phyloP scores from a whole-genome alignment of 2,113 vertebrate genomes.

The Amphiprion percula region DNA sequence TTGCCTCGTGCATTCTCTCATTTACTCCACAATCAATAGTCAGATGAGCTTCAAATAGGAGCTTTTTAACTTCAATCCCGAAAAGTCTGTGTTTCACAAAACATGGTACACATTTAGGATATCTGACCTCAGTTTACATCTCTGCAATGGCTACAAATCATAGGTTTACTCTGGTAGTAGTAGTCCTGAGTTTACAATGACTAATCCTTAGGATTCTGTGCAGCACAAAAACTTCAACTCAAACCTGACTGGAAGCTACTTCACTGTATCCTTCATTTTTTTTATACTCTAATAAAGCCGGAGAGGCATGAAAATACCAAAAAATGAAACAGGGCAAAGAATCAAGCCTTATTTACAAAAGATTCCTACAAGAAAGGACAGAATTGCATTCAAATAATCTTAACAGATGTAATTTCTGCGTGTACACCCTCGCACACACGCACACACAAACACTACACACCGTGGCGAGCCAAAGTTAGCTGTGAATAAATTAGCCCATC shows the following conservation, averaged over 20 bases:
- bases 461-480: slow-evolving; percentile 69
- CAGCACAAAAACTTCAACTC: background rate
- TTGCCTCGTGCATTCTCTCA: too few relatives aligned
- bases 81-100: too few relatives aligned
- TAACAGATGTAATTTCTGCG: slow-evolving; percentile 56
- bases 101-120: too few relatives aligned
- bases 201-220: background rate
- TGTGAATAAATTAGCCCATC: slow-evolving; percentile 80
- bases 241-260: background rate
- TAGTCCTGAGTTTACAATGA: background rate
- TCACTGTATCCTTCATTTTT: slow-evolving; percentile 16
- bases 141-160: background rate
- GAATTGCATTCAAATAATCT: slow-evolving; percentile 55
- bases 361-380: slow-evolving; percentile 38
- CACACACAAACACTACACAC: slow-evolving; percentile 52
- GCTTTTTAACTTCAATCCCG: too few relatives aligned
- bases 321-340: slow-evolving; percentile 37
- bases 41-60: too few relatives aligned
- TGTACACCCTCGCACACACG: slow-evolving; percentile 29
- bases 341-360: slow-evolving; percentile 41
- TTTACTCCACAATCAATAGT: too few relatives aligned
- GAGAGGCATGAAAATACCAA: slow-evolving; percentile 20
- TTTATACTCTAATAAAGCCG: slow-evolving; percentile 22
- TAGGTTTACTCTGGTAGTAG: background rate
- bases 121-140: background rate